phyloP scores from a whole-genome alignment of 2,888 invertebrate genomes.

The Gibbula magus region DNA sequence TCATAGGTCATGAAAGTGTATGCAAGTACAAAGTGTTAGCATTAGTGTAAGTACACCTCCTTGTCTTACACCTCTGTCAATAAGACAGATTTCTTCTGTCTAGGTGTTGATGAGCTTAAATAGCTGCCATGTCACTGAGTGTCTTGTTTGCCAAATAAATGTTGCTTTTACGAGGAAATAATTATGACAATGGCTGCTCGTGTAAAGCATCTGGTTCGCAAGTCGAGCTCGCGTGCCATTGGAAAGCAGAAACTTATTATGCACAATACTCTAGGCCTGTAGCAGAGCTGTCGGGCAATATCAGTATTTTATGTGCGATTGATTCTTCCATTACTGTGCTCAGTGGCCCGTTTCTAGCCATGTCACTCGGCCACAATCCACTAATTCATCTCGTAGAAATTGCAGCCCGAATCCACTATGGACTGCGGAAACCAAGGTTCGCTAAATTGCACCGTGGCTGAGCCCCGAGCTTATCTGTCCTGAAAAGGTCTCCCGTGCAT shows the following conservation, averaged over 20 bases:
- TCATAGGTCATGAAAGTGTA: too few relatives aligned
- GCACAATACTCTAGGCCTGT: background rate
- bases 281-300: conserved; percentile 9
- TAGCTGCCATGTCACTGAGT: background rate
- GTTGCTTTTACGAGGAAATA: background rate
- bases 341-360: conserved; percentile 19
- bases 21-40: too few relatives aligned
- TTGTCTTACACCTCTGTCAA: too few relatives aligned
- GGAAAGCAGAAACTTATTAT: conserved; percentile 20
- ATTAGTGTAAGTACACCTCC: too few relatives aligned
- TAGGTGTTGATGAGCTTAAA: conserved; percentile 1
- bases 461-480: conserved; percentile 18
- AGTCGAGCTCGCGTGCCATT: conserved; percentile 13
- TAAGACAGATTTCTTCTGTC: background rate
- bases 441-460: conserved; percentile 21
- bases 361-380: conserved; percentile 18
- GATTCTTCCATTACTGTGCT: conserved; percentile 17
- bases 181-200: background rate
- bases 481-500: conserved; percentile 21
- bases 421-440: conserved; percentile 22
- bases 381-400: conserved; percentile 24
- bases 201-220: background rate
- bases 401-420: conserved; percentile 15
- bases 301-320: conserved; percentile 25
- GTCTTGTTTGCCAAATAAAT: conserved; percentile 15